phyloP scores from a whole-genome alignment of 2,113 vertebrate species.

The Gnathonemus longibarbis region DNA sequence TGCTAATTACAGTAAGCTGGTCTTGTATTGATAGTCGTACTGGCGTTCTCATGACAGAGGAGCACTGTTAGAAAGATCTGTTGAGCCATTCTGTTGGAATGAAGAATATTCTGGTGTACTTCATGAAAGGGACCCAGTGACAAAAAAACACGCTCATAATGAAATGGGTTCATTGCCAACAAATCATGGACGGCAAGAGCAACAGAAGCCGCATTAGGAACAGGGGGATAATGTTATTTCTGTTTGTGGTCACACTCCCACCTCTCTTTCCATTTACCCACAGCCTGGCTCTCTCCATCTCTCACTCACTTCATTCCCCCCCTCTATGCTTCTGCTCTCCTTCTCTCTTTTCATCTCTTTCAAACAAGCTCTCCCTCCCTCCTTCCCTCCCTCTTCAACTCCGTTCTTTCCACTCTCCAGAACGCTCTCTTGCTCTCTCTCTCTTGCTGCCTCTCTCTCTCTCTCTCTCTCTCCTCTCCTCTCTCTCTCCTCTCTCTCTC shows the following conservation, averaged over 20 bases:
- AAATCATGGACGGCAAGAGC: slow-evolving; percentile 29
- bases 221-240: slow-evolving; percentile 36
- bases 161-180: slow-evolving; percentile 21
- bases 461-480: slow-evolving; percentile 17
- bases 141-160: background rate
- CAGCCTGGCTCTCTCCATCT: slow-evolving; percentile 4
- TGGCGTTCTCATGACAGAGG: slow-evolving; percentile 14
- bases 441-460: background rate
- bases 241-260: slow-evolving; percentile 10
- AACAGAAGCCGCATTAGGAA: slow-evolving; percentile 24
- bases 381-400: background rate
- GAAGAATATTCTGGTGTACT: slow-evolving; percentile 13
- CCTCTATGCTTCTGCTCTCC: background rate
- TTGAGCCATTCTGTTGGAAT: slow-evolving; percentile 12
- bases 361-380: slow-evolving; percentile 21
- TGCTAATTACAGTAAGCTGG: slow-evolving; percentile 2
- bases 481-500: background rate
- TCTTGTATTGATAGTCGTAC: slow-evolving; percentile 3
- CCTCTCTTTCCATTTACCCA: slow-evolving; percentile 8
- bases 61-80: slow-evolving; percentile 1
- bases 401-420: background rate
- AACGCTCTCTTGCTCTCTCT: background rate
- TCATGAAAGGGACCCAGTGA: slow-evolving; percentile 11
- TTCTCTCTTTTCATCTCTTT: background rate
- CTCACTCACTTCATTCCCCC: background rate